Percentiles rank a stretch among this genome's conserved stretches.
phyloP scores from a whole-genome alignment of 2,113 vertebrate species.

The Petrocephalus microphthalmus region DNA sequence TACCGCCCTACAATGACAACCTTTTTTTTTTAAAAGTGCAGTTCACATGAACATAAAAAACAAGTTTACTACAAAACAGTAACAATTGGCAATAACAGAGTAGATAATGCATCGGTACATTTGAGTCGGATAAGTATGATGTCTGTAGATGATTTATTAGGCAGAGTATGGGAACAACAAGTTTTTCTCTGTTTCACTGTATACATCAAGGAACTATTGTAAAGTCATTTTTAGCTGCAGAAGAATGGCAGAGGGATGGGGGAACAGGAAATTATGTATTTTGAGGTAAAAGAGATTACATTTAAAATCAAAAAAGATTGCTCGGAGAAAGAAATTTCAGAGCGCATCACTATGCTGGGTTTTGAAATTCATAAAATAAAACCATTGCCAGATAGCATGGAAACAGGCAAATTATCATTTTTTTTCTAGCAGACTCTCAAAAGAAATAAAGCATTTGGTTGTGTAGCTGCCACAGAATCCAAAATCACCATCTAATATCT shows the following conservation, averaged over 20 bases:
- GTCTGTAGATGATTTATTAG: neutral
- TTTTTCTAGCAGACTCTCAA: neutral
- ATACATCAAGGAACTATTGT: neutral
- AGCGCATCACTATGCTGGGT: neutral
- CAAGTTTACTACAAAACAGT: neutral
- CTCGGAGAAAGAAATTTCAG: neutral
- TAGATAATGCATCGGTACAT: neutral
- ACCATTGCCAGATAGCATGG: neutral
- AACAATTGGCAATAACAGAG: neutral
- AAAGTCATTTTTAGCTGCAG: neutral
- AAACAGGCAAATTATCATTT: neutral
- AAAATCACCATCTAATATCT: neutral
- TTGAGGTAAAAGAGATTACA: neutral
- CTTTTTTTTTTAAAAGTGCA: no score
- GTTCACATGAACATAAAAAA: conserved; percentile 2
- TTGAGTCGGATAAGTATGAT: neutral
- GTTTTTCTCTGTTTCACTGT: neutral
- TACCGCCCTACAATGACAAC: neutral
- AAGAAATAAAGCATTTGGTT: neutral
- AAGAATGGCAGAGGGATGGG: neutral
- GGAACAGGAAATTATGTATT: neutral
- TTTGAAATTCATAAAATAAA: neutral
- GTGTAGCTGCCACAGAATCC: neutral
- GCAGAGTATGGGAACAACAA: neutral
- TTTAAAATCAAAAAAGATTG: neutral